These are phyloP conservation scores for Corella eumyota DNA, from an alignment of 23 tunicate genomes.

Conservation along the genomic window DNA sequence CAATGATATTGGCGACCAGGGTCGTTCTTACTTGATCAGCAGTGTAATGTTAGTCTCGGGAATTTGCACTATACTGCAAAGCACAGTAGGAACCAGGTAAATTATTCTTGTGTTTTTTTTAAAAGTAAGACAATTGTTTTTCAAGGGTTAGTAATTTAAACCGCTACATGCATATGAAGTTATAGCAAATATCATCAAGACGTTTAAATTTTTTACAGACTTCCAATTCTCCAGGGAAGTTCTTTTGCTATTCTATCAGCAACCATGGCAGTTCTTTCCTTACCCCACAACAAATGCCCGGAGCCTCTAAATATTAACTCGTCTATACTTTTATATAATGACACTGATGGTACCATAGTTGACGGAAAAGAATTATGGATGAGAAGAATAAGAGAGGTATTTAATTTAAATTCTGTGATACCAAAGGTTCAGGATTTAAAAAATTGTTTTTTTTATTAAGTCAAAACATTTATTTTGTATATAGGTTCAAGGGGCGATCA, in stretches of 20 bases:
- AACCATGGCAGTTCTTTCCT: constrained; percentile 33
- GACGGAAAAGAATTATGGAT: constrained; percentile 69
- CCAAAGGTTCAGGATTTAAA: background rate
- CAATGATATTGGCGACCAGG: constrained; percentile 52
- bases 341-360: constrained; percentile 46
- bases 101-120: too few relatives aligned
- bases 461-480: background rate
- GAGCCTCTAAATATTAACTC: constrained; percentile 28
- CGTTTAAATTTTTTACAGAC: constrained; percentile 34
- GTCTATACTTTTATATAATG: constrained; percentile 34
- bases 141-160: background rate
- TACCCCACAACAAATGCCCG: constrained; percentile 68
- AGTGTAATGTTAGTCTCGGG: constrained; percentile 52
- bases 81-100: constrained; percentile 70
- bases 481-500: constrained; percentile 78
- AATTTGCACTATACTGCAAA: constrained; percentile 55
- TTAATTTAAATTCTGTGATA: background rate
- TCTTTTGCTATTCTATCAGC: constrained; percentile 62
- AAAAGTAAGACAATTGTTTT: too few relatives aligned
- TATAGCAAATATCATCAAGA: too few relatives aligned
- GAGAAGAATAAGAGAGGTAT: constrained; percentile 66
- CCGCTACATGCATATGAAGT: too few relatives aligned
- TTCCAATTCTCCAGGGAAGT: constrained; percentile 81
- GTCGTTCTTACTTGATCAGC: constrained; percentile 32
- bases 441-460: background rate